Evolutionary conservation across 2,797 vertebrate species (phyloP), one percentile per base, ranked within the genome.

Genomic region (Pangasius djambal): DNA sequence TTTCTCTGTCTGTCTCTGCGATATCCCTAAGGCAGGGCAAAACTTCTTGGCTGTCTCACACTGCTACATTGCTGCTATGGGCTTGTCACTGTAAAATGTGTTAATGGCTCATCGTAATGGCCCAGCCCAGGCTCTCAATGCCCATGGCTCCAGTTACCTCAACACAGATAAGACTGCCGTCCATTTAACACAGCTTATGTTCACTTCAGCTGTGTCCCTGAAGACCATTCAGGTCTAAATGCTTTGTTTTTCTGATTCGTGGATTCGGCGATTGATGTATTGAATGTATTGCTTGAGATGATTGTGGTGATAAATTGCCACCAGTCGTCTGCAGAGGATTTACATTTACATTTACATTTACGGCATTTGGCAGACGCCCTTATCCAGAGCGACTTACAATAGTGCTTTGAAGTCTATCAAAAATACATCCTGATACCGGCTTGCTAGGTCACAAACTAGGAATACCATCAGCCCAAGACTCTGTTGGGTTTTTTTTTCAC

Each of bases 51-150:
- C 79, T 86, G 79, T 48, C 6, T 75, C 63, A 70, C 65, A 37
- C 59, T 84, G 87, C 85, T 88, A 67, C 57, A 89, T 77, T 82
- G 85, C 89, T 89, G 88, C 87, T 79, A 75, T 57, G 48, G 50
- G 78, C 87, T 89, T 74, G 52, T 78, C 74, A 90, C 52, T 84
- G 65, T 89, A 89, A 89, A 88, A 87, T 87, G 90, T 85, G 86
- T 88, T 91, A 92, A 90, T 91, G 89, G 83, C 87, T 90, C n/a
- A 85, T 90, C 44, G 83, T 91, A 90, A 92, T 89, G 87, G 83
- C 34, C 83, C 89, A 90, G 63, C 48, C 18, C 20, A 40, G 31
- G 25, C 72, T 44, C 4, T 28, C 82, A 81, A 78, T 85, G 83
- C 89, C 88, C 77, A 86, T 78, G 61, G 88, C 86, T 72, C 84